Conservation (phyloP, 2,797 vertebrate species). For the Chromis chromis region DNA sequence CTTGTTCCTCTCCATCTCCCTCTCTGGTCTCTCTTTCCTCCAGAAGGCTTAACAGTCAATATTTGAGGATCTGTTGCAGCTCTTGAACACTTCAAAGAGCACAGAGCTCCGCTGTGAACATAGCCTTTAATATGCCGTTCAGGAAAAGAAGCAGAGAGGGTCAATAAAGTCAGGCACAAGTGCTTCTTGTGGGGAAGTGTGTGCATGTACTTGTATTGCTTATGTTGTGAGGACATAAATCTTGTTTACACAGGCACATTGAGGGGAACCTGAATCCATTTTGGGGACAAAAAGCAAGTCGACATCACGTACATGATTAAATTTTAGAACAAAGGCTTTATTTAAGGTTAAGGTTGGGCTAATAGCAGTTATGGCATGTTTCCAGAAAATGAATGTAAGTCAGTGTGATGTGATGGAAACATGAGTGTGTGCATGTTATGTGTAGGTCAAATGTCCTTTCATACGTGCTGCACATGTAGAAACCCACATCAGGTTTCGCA, state of each 20-base stretch:
- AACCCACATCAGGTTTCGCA: slow-evolving; percentile 45
- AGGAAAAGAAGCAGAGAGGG: slow-evolving; percentile 72
- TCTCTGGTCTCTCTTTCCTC: slow-evolving; percentile 42
- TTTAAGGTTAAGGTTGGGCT: neutral
- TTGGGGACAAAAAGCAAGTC: neutral
- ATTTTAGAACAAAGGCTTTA: neutral
- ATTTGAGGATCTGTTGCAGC: slow-evolving; percentile 81
- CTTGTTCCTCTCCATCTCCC: slow-evolving; percentile 23
- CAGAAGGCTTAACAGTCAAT: slow-evolving; percentile 80
- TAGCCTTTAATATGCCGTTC: slow-evolving; percentile 72
- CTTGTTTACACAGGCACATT: slow-evolving; percentile 22
- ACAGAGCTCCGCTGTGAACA: slow-evolving; percentile 68
- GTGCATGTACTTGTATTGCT: slow-evolving; percentile 10
- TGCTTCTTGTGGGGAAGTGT: slow-evolving; percentile 42
- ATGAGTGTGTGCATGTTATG: slow-evolving; percentile 7
- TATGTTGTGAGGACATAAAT: slow-evolving; percentile 1
- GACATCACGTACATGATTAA: neutral
- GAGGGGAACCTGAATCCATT: neutral
- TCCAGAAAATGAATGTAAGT: slow-evolving; percentile 10
- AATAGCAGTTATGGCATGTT: neutral
- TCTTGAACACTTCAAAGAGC: slow-evolving; percentile 78
- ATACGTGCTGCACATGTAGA: slow-evolving; percentile 30
- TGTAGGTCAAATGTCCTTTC: slow-evolving; percentile 48
- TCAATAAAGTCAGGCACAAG: slow-evolving; percentile 68
- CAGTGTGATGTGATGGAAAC: neutral